Conservation (phyloP, 2,113 vertebrate genomes). For the Nothocercus julius region DNA sequence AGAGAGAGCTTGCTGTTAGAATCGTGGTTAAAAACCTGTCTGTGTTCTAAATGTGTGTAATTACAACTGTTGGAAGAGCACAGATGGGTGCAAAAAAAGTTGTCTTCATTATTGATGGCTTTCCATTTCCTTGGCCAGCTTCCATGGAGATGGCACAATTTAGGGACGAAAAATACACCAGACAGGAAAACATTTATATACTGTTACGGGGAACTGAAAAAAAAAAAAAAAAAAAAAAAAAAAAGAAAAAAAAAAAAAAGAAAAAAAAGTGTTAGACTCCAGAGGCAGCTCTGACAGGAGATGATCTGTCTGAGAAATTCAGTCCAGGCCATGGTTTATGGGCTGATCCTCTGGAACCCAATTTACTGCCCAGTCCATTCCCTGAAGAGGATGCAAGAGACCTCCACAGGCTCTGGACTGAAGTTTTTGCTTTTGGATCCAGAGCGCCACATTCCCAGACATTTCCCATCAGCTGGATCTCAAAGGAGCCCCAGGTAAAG, state of each 20-base stretch:
- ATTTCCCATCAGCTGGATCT: accelerated
- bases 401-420: background rate
- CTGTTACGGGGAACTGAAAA: background rate
- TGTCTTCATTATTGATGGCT: constrained; percentile 42
- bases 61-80: constrained; percentile 32
- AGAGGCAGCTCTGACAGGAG: background rate
- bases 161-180: constrained; percentile 23
- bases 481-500: accelerated
- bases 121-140: constrained; percentile 27
- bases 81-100: constrained; percentile 31
- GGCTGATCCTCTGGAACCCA: background rate
- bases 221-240: background rate
- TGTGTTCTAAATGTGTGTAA: background rate
- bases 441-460: background rate
- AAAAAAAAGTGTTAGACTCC: background rate
- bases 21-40: background rate
- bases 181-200: constrained; percentile 36
- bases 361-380: background rate
- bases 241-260: too few species aligned
- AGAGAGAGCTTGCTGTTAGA: background rate
- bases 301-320: background rate
- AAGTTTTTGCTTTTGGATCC: background rate
- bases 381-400: background rate
- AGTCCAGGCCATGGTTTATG: background rate
- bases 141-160: constrained; percentile 3